phyloP scores from a whole-genome alignment of 2,888 invertebrate species.

The Uloborus plumipes region DNA sequence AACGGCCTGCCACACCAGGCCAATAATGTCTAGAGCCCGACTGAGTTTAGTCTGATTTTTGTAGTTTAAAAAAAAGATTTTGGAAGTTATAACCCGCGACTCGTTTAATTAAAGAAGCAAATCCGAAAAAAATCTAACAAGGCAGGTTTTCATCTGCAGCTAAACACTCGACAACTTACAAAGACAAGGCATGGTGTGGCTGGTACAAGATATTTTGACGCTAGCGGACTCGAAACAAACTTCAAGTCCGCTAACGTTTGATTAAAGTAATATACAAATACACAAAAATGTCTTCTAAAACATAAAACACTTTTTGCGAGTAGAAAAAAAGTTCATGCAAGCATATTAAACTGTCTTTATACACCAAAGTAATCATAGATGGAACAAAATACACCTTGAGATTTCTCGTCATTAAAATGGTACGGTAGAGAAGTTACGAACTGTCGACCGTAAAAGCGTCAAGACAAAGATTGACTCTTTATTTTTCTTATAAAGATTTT shows the following conservation, averaged over 20 bases:
- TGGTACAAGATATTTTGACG: conserved; percentile 35
- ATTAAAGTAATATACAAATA: conserved; percentile 13
- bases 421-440: no score
- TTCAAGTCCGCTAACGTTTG: conserved; percentile 57
- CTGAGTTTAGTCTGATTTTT: background rate
- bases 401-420: no score
- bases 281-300: no score
- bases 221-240: conserved; percentile 24
- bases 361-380: no score
- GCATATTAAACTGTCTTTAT: no score
- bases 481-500: no score
- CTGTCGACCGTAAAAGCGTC: no score
- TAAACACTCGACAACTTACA: conserved; percentile 63
- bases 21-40: conserved; percentile 32
- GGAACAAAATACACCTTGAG: no score
- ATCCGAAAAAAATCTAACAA: conserved; percentile 37
- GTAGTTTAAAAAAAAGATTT: background rate
- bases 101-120: conserved; percentile 9
- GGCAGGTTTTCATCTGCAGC: conserved; percentile 65
- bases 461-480: no score
- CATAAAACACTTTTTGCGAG: no score
- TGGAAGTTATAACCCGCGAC: background rate
- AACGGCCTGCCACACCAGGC: conserved; percentile 65
- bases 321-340: no score
- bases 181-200: conserved; percentile 60